A percentile compares a stretch with the other conserved stretches of the same genome.
Conservation (phyloP, 2,797 vertebrate species). For the Trachurus trachurus region DNA sequence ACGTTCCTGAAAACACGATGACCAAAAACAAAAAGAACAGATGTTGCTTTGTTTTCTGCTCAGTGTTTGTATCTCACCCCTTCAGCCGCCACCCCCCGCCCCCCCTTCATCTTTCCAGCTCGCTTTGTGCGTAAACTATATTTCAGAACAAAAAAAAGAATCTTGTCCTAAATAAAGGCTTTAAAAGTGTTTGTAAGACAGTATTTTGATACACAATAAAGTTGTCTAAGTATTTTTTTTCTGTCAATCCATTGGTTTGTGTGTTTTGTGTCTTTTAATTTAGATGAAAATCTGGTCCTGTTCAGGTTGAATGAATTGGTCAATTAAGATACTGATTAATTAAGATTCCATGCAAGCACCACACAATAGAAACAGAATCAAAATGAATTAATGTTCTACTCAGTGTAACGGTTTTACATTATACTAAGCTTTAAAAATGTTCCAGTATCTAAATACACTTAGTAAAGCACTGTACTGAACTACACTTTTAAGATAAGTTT, state of each 20-base stretch:
- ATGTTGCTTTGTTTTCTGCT: slow-evolving; percentile 63
- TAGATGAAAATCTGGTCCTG: neutral
- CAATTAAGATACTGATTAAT: neutral
- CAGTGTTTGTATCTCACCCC: slow-evolving; percentile 64
- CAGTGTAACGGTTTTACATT: neutral
- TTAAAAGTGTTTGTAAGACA: slow-evolving; percentile 85
- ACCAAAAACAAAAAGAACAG: slow-evolving; percentile 62
- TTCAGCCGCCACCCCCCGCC: slow-evolving; percentile 30
- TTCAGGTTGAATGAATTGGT: neutral
- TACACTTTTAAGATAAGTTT: too few relatives aligned
- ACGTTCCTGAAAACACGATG: slow-evolving; percentile 43
- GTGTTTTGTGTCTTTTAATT: slow-evolving; percentile 15
- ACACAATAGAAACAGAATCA: neutral
- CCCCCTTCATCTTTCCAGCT: slow-evolving; percentile 51
- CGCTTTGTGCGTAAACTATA: slow-evolving; percentile 76
- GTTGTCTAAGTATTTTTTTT: slow-evolving; percentile 84
- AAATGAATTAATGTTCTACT: neutral
- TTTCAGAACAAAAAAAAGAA: slow-evolving; percentile 74
- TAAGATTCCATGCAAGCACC: neutral
- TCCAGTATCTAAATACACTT: too few relatives aligned
- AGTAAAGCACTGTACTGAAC: too few relatives aligned
- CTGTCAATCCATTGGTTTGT: slow-evolving; percentile 65
- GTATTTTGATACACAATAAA: slow-evolving; percentile 92
- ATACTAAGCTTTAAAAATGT: too few relatives aligned
- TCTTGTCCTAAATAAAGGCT: slow-evolving; percentile 71